phyloP scores from a whole-genome alignment of 2,797 vertebrate genomes.

The Pseudomugil tenellus region DNA sequence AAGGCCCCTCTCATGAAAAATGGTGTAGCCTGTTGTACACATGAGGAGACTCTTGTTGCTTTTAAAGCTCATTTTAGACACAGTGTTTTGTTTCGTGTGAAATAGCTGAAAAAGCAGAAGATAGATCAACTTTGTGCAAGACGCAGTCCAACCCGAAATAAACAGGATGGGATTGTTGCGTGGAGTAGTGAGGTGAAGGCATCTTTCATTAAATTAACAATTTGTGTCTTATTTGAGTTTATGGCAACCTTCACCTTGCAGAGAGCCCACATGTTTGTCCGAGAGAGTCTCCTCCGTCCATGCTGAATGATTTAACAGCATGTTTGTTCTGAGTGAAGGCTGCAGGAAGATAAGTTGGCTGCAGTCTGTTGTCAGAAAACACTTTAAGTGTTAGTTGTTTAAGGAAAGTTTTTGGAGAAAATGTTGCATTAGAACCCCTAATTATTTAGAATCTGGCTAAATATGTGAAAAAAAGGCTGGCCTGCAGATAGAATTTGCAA shows the following conservation, averaged over 20 bases:
- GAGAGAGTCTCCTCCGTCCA: slow-evolving; percentile 37
- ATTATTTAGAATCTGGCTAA: slow-evolving; percentile 9
- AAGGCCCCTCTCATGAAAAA: slow-evolving; percentile 28
- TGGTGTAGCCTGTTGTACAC: slow-evolving; percentile 12
- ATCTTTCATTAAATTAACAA: slow-evolving; percentile 41
- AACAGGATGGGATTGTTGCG: slow-evolving; percentile 46
- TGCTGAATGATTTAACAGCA: slow-evolving; percentile 47
- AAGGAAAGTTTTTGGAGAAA: slow-evolving; percentile 23
- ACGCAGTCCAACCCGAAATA: slow-evolving; percentile 39
- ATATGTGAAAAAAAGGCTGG: slow-evolving; percentile 15
- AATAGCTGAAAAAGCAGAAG: slow-evolving; percentile 32
- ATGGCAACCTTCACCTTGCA: slow-evolving; percentile 39
- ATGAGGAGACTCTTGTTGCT: slow-evolving; percentile 19
- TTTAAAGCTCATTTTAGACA: slow-evolving; percentile 14
- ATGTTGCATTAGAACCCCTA: slow-evolving; percentile 8
- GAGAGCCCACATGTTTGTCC: slow-evolving; percentile 35
- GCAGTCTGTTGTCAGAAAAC: slow-evolving; percentile 30
- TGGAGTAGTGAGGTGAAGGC: slow-evolving; percentile 26
- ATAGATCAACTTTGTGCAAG: slow-evolving; percentile 18
- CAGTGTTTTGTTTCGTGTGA: slow-evolving; percentile 20
- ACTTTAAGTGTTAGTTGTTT: slow-evolving; percentile 38
- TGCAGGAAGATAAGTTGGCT: slow-evolving; percentile 63
- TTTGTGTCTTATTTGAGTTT: slow-evolving; percentile 45
- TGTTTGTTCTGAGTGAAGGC: slow-evolving; percentile 37
- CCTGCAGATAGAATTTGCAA: slow-evolving; percentile 13